Evolutionary conservation across 2,113 vertebrate genomes (phyloP).

Genomic region (Chascanopsetta lugubris): DNA sequence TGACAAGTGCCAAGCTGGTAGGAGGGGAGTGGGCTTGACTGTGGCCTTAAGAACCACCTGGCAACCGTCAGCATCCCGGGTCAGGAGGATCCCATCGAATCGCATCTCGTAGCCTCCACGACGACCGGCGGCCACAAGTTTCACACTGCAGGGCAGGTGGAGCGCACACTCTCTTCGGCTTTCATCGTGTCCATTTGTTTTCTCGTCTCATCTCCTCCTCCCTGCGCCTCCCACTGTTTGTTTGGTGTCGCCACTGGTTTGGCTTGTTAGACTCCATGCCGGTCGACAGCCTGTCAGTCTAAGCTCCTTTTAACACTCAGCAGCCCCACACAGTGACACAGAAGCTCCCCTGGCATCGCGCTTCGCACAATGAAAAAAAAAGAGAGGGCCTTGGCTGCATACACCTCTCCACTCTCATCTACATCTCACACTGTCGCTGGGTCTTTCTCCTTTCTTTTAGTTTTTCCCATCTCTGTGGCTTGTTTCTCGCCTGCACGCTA

Average conservation of each 20-base stretch:
- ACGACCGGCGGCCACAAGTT: conserved; percentile 9
- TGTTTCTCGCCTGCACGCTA: conserved; percentile 25
- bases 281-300: conserved; percentile 56
- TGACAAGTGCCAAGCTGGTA: conserved; percentile 35
- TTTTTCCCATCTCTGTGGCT: conserved; percentile 20
- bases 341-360: conserved; percentile 37
- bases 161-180: conserved; percentile 14
- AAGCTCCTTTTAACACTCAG: conserved; percentile 53
- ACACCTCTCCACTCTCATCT: conserved; percentile 48
- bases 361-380: conserved; percentile 43
- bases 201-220: conserved; percentile 17
- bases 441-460: conserved; percentile 17
- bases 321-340: conserved; percentile 40
- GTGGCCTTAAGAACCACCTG: conserved; percentile 35
- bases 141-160: conserved; percentile 27
- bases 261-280: conserved; percentile 39
- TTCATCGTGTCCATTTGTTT: conserved; percentile 38
- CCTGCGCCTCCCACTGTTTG: conserved; percentile 39
- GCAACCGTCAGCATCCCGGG: conserved; percentile 21
- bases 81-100: conserved; percentile 33
- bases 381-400: conserved; percentile 16
- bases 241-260: conserved; percentile 47
- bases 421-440: conserved; percentile 35
- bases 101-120: conserved; percentile 16
- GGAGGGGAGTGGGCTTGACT: not conserved